phyloP scores from a whole-genome alignment of 2,797 vertebrate genomes.

The Steatocranus sp. region DNA sequence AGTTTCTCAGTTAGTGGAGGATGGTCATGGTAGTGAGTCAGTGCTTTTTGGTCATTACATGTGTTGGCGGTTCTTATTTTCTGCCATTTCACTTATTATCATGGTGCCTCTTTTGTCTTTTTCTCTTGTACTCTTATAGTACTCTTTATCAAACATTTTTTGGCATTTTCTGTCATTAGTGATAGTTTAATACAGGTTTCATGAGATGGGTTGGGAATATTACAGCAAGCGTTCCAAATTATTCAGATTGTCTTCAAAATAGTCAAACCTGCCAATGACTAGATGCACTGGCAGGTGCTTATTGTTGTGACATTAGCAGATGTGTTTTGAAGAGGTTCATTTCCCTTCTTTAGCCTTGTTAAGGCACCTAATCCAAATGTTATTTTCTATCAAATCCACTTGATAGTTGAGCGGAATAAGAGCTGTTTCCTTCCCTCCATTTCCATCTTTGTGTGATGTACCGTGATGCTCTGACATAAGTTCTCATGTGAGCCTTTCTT shows the following conservation, averaged over 20 bases:
- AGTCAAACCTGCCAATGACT: not conserved
- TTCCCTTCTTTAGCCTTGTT: not conserved
- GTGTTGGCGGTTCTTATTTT: not conserved
- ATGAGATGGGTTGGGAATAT: not conserved
- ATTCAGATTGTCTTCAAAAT: not conserved
- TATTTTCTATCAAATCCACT: not conserved
- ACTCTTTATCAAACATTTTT: not conserved
- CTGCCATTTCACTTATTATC: not conserved
- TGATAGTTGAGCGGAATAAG: not conserved
- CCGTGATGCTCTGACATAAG: constrained; percentile 1
- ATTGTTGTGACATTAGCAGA: not conserved
- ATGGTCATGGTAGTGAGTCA: not conserved
- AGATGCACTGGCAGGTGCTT: not conserved
- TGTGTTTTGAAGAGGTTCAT: not conserved
- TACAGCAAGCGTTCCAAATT: not conserved
- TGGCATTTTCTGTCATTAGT: not conserved
- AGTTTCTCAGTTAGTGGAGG: not conserved
- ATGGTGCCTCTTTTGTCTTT: not conserved
- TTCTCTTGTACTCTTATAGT: not conserved
- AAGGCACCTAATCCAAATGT: not conserved
- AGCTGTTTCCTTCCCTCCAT: not conserved
- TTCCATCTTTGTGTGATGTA: not conserved
- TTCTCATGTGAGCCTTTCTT: constrained; percentile 7
- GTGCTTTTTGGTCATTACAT: not conserved
- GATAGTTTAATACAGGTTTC: not conserved